These are phyloP conservation scores for Danio albolineatus DNA, from an alignment of 2,797 vertebrate genomes.

Conservation along the genomic window DNA sequence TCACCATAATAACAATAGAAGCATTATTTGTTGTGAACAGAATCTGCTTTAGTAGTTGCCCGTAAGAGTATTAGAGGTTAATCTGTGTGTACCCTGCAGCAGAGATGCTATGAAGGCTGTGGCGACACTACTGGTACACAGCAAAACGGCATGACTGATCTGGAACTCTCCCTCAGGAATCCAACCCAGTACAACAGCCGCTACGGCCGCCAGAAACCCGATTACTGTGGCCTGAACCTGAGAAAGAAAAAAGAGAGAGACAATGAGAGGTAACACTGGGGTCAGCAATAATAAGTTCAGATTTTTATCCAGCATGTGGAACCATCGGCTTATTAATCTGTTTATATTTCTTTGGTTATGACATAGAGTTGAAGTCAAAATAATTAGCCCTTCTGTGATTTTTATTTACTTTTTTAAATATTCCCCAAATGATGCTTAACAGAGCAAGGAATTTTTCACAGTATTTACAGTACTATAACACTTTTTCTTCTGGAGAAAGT, in stretches of 20 bases:
- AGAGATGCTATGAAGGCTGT: constrained; percentile 96
- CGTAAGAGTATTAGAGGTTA: constrained; percentile 9
- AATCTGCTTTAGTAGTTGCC: not conserved
- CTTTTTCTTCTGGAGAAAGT: no score
- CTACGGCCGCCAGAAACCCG: constrained; percentile 94
- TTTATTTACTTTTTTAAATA: no score
- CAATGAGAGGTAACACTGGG: not conserved
- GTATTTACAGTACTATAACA: no score
- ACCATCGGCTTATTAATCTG: no score
- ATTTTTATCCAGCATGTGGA: no score
- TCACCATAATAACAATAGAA: not conserved
- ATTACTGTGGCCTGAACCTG: constrained; percentile 97
- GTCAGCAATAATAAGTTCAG: no score
- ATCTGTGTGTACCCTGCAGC: constrained; percentile 82
- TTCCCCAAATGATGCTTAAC: no score
- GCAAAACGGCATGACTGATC: constrained; percentile 88
- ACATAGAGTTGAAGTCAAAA: no score
- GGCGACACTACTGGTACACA: constrained; percentile 95
- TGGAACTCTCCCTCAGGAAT: constrained; percentile 95
- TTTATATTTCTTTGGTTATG: no score
- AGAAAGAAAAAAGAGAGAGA: not conserved
- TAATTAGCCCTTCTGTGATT: no score
- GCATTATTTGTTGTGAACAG: constrained; percentile 1
- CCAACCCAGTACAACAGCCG: constrained; percentile 91
- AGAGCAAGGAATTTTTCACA: no score